A percentile compares a stretch with the other conserved stretches of the same genome.
These are phyloP conservation scores for Pherbina coryleti DNA, from an alignment of 2,888 invertebrate species.

Conservation along the genomic window DNA sequence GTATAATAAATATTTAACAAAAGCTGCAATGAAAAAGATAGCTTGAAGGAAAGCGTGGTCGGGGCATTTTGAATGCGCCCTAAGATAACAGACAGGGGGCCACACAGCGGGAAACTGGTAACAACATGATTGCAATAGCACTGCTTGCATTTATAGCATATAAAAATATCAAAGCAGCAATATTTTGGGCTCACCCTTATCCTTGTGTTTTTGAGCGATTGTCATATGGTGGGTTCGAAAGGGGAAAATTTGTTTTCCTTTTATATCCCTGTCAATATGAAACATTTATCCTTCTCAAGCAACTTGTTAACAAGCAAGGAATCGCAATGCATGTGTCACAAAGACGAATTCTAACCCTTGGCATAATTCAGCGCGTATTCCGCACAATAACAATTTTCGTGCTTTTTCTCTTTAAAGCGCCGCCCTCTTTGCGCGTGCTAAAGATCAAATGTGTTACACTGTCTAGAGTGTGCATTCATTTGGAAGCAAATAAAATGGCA, in stretches of 20 bases:
- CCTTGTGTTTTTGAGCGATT: not conserved
- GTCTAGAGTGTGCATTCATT: constrained; percentile 53
- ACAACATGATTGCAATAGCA: not conserved
- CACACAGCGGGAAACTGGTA: not conserved
- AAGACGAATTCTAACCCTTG: not conserved
- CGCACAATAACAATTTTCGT: not conserved
- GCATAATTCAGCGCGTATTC: not conserved
- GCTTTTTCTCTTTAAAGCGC: not conserved
- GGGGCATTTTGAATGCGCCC: not conserved
- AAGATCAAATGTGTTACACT: constrained; percentile 1
- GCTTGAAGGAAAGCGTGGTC: not conserved
- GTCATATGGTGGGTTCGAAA: not conserved
- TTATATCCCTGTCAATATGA: not conserved
- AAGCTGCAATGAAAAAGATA: not conserved
- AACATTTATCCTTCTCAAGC: not conserved
- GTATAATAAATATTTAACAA: constrained; percentile 3
- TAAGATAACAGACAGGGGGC: not conserved
- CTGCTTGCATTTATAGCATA: not conserved
- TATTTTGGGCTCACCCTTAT: not conserved
- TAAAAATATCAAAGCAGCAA: no score
- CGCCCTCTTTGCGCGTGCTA: not conserved
- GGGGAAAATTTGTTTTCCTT: not conserved
- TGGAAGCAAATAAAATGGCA: constrained; percentile 58
- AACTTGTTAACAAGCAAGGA: constrained; percentile 12
- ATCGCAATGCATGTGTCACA: not conserved